These are phyloP conservation scores for Zaprionus lineosus DNA, from an alignment of 2,888 invertebrate genomes.

Conservation along the genomic window DNA sequence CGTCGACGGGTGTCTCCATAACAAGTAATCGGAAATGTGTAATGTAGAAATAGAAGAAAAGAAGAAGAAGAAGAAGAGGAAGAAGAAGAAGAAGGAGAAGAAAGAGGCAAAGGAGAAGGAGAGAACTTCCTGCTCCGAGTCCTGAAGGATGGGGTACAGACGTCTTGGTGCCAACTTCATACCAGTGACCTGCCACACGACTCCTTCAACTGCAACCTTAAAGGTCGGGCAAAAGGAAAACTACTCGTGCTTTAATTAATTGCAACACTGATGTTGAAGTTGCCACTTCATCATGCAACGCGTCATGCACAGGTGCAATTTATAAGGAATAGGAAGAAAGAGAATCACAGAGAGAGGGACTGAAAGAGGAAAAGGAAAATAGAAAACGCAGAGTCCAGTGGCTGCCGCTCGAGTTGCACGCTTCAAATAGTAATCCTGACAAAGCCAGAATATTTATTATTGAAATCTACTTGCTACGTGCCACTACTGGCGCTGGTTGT, in stretches of 20 bases:
- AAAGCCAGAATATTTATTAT: constrained; percentile 81
- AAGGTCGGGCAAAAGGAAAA: too few species aligned
- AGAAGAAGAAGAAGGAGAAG: background rate
- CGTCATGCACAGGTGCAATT: constrained; percentile 80
- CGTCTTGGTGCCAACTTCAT: too few species aligned
- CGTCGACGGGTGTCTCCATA: constrained; percentile 41
- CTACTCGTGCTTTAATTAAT: constrained; percentile 65
- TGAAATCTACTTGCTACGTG: constrained; percentile 52
- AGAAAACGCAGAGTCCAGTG: too few species aligned
- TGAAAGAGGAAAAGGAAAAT: too few species aligned
- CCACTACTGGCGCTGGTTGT: constrained; percentile 60
- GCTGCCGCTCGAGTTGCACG: constrained; percentile 29
- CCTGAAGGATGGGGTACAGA: too few species aligned
- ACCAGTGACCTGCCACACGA: too few species aligned
- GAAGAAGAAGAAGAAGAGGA: background rate
- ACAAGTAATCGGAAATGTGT: constrained; percentile 61
- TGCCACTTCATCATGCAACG: constrained; percentile 57
- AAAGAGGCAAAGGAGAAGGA: background rate
- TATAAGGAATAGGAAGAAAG: too few species aligned
- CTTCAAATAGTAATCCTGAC: constrained; percentile 80
- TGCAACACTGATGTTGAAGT: constrained; percentile 39
- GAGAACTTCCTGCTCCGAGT: constrained; percentile 29
- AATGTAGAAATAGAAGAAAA: constrained; percentile 8
- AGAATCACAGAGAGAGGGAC: background rate
- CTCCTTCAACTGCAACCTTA: constrained; percentile 36